Evolutionary conservation across 2,797 vertebrate genomes (phyloP), one percentile per base, ranked within the genome.

Genomic region (Lithobates sylvaticus): DNA sequence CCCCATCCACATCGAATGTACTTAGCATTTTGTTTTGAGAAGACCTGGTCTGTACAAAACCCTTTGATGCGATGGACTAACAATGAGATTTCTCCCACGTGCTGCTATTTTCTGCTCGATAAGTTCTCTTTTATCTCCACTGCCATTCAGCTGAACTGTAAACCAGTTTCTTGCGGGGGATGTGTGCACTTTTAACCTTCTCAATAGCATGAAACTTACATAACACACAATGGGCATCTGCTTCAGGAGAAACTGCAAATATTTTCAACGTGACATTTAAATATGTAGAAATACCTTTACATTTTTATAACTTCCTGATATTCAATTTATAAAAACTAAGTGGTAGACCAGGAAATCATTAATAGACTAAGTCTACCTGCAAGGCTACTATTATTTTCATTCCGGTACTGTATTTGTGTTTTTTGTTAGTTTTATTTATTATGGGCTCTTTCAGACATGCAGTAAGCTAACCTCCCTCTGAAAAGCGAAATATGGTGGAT

Each of bases 111-210:
- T 89, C 70, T 87, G 47, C 50, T 85, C 85, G 68, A 26, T 34
- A 42, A 86, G 54, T 78, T 89, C 84, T 67, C 85, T 89, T 84
- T 88, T 76, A 89, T 84, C 69, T 88, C 23, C 39, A 61, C 42
- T 65, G 69, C 88, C 77, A 76, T 64, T 85, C 69, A 88, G 47
- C 26, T 88, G 74, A 89, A 86, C 81, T 84, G 70, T 78, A 68
- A 74, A 27, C 34, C 65, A 75, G 76, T 50, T 83, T 81, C 77
- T 15, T 72, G 76, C 44, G 83, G 83, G 84, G 81, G 79, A 87
- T 84, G 81, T 81, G 16, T 86, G 58, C 81, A 86, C 13, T 84
- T 87, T 84, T 85, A 61, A 75, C 86, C 70, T 83, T 58, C 70
- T 76, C 81, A 81, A 34, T 21, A 81, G 27, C 79, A 81, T 81